Percentiles rank a stretch among this genome's conserved stretches.
phyloP scores from a whole-genome alignment of 2,113 vertebrate species.

The Lophochroa leadbeateri region DNA sequence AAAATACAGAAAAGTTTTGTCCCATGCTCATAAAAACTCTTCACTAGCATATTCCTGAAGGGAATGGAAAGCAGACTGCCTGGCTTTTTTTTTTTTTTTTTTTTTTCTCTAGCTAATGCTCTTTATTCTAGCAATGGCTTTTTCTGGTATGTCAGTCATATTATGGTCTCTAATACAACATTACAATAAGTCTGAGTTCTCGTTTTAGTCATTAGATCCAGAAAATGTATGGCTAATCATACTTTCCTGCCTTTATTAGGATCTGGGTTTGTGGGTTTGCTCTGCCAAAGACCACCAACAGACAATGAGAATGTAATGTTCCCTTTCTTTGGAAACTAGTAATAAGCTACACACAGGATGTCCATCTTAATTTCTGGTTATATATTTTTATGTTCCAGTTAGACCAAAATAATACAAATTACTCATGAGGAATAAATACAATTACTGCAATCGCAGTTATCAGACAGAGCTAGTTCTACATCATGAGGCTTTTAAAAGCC shows the following conservation, averaged over 20 bases:
- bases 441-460: background rate
- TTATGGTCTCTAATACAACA: background rate
- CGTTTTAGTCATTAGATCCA: background rate
- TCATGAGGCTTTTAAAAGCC: background rate
- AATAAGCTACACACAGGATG: background rate
- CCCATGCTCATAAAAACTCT: background rate
- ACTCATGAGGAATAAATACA: background rate
- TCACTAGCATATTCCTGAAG: background rate
- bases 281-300: background rate
- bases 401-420: background rate
- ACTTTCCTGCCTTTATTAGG: background rate
- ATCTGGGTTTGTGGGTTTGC: background rate
- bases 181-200: background rate
- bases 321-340: background rate
- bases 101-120: background rate
- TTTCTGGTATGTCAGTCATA: background rate
- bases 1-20: background rate
- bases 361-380: background rate
- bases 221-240: background rate
- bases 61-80: background rate
- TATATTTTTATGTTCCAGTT: background rate
- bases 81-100: background rate
- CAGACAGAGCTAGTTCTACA: background rate
- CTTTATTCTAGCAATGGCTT: background rate
- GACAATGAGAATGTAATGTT: background rate